Conservation (phyloP, 2,888 invertebrate species). For the Troides aeacus region DNA sequence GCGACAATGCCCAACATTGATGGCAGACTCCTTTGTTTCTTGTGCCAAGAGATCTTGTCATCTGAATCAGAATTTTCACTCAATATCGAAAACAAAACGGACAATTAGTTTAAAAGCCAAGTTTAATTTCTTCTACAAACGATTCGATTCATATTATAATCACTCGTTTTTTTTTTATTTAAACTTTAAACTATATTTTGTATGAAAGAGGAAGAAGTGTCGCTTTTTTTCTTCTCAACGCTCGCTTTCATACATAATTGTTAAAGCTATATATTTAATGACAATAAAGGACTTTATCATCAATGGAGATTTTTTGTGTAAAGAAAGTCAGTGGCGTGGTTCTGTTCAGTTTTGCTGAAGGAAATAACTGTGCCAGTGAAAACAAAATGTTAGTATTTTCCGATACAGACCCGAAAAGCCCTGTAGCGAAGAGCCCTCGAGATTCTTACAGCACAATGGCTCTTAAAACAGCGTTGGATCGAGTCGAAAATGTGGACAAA, state of each 20-base stretch:
- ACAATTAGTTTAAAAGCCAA: not conserved
- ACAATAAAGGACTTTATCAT: not conserved
- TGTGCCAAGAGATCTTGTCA: slow-evolving; percentile 22
- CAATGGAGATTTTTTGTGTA: not conserved
- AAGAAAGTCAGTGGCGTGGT: not conserved
- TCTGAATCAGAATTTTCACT: slow-evolving; percentile 5
- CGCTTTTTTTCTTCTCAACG: too few species aligned
- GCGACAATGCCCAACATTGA: slow-evolving; percentile 15
- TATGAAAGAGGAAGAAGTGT: too few species aligned
- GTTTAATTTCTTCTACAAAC: too few species aligned
- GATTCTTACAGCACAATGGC: slow-evolving; percentile 18
- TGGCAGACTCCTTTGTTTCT: slow-evolving; percentile 16
- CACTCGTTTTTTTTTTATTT: too few species aligned
- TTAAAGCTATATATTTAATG: not conserved
- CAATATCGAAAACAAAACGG: not conserved
- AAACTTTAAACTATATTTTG: too few species aligned
- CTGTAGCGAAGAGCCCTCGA: slow-evolving; percentile 10
- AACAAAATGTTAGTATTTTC: slow-evolving; percentile 15
- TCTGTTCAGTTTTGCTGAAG: not conserved
- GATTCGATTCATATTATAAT: too few species aligned
- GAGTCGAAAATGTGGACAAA: slow-evolving; percentile 5
- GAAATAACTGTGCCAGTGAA: not conserved
- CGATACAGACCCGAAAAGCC: slow-evolving; percentile 17
- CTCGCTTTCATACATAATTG: too few species aligned
- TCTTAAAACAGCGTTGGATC: slow-evolving; percentile 13